phyloP scores from a whole-genome alignment of 1,140 invertebrate species.

The Bathynomus jamesi region DNA sequence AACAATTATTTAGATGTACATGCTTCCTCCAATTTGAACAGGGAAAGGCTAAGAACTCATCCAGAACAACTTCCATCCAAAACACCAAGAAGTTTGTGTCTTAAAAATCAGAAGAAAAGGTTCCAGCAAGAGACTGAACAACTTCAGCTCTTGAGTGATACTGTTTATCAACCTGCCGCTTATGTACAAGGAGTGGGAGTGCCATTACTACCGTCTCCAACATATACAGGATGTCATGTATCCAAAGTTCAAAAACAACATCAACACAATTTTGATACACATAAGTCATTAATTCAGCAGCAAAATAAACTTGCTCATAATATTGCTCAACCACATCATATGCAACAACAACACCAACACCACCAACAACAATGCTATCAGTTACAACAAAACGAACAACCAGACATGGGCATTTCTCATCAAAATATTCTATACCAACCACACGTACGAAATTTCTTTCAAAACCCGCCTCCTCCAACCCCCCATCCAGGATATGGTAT shows the following conservation, averaged over 20 bases:
- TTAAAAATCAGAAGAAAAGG: conserved; percentile 31
- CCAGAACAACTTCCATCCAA: conserved; percentile 24
- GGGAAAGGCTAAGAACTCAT: conserved; percentile 17
- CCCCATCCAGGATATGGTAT: conserved; percentile 22
- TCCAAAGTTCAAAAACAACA: background rate
- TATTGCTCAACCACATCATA: background rate
- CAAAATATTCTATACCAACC: conserved; percentile 23
- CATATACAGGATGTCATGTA: conserved; percentile 15
- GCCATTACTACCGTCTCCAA: conserved; percentile 28
- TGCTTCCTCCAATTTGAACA: conserved; percentile 46
- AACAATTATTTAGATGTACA: conserved; percentile 62
- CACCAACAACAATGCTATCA: conserved; percentile 14
- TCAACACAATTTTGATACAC: background rate
- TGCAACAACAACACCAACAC: conserved; percentile 5
- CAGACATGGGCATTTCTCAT: conserved; percentile 3
- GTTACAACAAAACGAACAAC: conserved; percentile 12
- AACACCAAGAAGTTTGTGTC: conserved; percentile 28
- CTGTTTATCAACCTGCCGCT: conserved; percentile 32
- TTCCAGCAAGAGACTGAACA: conserved; percentile 25
- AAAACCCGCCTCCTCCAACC: conserved; percentile 23
- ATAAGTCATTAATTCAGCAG: background rate
- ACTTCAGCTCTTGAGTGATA: conserved; percentile 25
- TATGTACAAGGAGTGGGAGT: conserved; percentile 33
- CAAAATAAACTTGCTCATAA: background rate
- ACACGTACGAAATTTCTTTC: conserved; percentile 26